These are phyloP conservation scores for Orthosia cruda DNA, from an alignment of 2,888 invertebrate genomes.

Conservation along the genomic window DNA sequence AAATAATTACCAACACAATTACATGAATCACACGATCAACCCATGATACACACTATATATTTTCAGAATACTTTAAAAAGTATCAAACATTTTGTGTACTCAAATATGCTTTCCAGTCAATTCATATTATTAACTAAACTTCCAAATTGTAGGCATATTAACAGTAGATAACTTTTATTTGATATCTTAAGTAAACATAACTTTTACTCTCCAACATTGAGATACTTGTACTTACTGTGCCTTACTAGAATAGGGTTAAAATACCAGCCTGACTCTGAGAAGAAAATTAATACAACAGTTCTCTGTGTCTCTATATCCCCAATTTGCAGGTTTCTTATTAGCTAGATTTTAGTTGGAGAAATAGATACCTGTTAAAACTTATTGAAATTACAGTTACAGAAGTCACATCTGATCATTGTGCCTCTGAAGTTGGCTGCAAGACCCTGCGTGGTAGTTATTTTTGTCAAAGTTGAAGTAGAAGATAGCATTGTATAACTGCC, in stretches of 20 bases:
- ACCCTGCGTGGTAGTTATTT: no score
- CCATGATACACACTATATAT: conserved; percentile 35
- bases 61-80: conserved; percentile 23
- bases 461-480: no score
- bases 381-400: neutral
- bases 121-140: neutral
- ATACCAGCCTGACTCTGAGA: neutral
- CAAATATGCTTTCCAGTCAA: conserved; percentile 12
- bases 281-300: no score
- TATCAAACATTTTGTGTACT: conserved; percentile 5
- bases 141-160: neutral
- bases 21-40: conserved; percentile 7
- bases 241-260: neutral
- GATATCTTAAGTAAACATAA: conserved; percentile 23
- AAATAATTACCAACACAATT: conserved; percentile 36
- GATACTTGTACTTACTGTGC: neutral
- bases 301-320: no score
- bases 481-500: no score
- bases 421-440: no score
- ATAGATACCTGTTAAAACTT: neutral
- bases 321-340: neutral
- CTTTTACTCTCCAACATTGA: neutral
- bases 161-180: neutral
- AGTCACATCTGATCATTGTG: no score
- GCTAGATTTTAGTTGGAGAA: neutral